Evolutionary conservation across 2,888 invertebrate genomes (phyloP).

Genomic region (Hanleya hanleyi): DNA sequence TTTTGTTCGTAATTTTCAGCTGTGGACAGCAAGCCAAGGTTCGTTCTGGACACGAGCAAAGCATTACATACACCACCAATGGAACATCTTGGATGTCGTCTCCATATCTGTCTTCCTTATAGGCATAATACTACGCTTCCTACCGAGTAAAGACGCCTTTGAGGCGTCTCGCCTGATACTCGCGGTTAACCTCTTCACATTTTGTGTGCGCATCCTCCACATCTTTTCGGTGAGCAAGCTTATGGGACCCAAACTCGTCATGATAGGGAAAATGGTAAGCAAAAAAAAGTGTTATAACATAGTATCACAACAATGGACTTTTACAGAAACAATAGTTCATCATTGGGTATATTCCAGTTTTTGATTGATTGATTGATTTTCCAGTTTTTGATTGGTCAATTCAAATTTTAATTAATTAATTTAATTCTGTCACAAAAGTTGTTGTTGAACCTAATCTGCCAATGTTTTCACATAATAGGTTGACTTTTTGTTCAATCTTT

Average conservation of each 20-base stretch:
- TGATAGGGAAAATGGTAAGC: slow-evolving; percentile 56
- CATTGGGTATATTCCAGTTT: too few species aligned
- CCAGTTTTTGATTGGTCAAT: too few species aligned
- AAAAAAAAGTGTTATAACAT: too few species aligned
- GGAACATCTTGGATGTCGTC: slow-evolving; percentile 54
- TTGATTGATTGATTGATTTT: too few species aligned
- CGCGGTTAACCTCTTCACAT: slow-evolving; percentile 54
- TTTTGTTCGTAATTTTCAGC: too few species aligned
- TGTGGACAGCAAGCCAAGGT: slow-evolving; percentile 40
- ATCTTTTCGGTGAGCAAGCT: slow-evolving; percentile 46
- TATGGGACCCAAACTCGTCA: slow-evolving; percentile 56
- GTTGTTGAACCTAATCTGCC: too few species aligned
- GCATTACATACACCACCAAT: slow-evolving; percentile 53
- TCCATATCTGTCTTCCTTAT: slow-evolving; percentile 41
- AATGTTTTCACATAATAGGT: too few species aligned
- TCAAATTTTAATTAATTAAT: too few species aligned
- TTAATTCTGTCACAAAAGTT: too few species aligned
- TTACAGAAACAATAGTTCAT: too few species aligned
- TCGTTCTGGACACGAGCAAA: slow-evolving; percentile 53
- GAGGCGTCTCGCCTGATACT: slow-evolving; percentile 58
- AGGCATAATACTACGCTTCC: slow-evolving; percentile 44
- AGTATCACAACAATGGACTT: too few species aligned
- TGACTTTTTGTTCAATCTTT: too few species aligned
- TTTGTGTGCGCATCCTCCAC: slow-evolving; percentile 50
- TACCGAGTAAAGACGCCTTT: slow-evolving; percentile 41